Evolutionary conservation across 2,113 vertebrate species (phyloP), one percentile per base, ranked within the genome.

Genomic region (Leptobrachium leishanense): DNA sequence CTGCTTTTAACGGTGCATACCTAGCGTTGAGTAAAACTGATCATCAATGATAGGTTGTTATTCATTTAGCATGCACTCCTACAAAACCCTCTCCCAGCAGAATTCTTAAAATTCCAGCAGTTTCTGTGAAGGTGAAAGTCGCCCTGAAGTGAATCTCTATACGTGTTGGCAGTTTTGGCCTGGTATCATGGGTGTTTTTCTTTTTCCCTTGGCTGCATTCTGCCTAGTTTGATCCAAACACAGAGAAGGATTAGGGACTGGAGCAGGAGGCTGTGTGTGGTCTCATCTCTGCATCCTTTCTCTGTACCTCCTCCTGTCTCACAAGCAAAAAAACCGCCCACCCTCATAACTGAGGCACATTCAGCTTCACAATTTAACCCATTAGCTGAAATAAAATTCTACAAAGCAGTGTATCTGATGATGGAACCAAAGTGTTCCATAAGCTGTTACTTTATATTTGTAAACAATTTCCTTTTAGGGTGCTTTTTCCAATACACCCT

Each of bases 221-320:
- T 77, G 75, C 75, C 66, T 57, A 53, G 75, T 65, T 77, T 70
- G 75, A 53, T 77, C 66, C 75, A 77, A 69, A 62, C 67, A 77
- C 54, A 57, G 39, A 55, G 65, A 40, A 77, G 55, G 67, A 77
- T 43, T 39, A 57, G 31, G 65, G 12, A 50, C 42, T 54, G 63
- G 43, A 77, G 75, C 42, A 69, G 67, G 54, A 41, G 63, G 15
- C 55, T 62, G 75, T 70, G 66, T 76, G 74, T 77, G 75, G 75
- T 64, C 67, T 65, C 20, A 53, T 6, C 65, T 55, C 41, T 77
- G 75, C 63, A 44, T 69, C 65, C 66, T 40, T 77, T 69, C 75
- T 46, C 40, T 69, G 75, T 65, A 77, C 75, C 75, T 77, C 75
- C 67, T 70, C 50, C 65, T 54, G 50, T 13, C 71, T 73, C 71